Percentiles rank a stretch among this genome's conserved stretches.
These are phyloP conservation scores for Napeogenes inachia DNA, from an alignment of 2,888 invertebrate species.

Conservation along the genomic window DNA sequence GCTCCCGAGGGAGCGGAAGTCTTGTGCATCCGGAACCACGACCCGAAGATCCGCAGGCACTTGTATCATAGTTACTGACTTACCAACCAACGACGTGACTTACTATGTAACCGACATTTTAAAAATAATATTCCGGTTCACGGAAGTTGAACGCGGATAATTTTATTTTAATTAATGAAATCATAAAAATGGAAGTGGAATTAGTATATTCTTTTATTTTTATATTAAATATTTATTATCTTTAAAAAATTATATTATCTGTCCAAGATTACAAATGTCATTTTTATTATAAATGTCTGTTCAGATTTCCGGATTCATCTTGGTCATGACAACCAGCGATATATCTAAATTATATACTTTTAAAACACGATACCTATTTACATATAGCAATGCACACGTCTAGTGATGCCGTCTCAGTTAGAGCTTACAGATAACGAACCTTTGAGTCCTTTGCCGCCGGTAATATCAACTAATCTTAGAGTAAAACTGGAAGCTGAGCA, in stretches of 20 bases:
- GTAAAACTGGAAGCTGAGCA: constrained; percentile 41
- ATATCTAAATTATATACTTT: background rate
- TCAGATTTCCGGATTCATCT: background rate
- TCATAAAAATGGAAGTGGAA: too few relatives aligned
- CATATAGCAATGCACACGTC: background rate
- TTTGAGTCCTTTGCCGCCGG: constrained; percentile 39
- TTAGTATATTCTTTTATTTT: too few relatives aligned
- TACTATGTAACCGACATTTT: background rate
- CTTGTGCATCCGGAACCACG: constrained; percentile 68
- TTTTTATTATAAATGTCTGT: background rate
- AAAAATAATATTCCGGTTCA: background rate
- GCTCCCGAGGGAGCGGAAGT: constrained; percentile 74
- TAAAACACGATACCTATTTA: background rate
- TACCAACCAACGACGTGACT: constrained; percentile 15
- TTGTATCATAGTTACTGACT: background rate
- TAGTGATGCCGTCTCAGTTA: constrained; percentile 29
- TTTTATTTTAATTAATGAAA: background rate
- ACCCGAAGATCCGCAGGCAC: constrained; percentile 62
- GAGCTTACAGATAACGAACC: constrained; percentile 28
- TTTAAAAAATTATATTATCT: too few relatives aligned
- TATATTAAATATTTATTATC: too few relatives aligned
- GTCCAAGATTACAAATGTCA: too few relatives aligned
- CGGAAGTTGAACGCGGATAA: background rate
- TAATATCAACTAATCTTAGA: constrained; percentile 43
- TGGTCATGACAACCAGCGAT: background rate